Conservation (phyloP, 30 jellyfish, hydroid and myxozoan species). For the Phacellophora camtschatica region DNA sequence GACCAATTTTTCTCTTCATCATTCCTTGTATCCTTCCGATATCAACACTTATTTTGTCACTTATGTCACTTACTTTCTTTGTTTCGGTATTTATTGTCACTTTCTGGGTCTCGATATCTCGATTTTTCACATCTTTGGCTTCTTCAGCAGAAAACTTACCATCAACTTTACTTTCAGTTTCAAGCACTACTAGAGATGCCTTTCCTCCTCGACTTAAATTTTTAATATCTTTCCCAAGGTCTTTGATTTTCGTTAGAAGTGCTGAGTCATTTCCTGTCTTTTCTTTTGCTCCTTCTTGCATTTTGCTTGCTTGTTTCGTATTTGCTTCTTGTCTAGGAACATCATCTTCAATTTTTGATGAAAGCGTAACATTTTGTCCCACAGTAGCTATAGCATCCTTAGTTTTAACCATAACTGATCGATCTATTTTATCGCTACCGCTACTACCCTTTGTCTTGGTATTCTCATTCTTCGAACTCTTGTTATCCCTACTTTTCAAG, state of each 20-base stretch:
- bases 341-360: not conserved
- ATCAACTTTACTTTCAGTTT: not conserved
- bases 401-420: not conserved
- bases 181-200: not conserved
- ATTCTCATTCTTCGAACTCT: not conserved
- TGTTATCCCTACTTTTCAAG: not conserved
- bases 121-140: not conserved
- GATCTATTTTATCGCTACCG: not conserved
- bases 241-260: not conserved
- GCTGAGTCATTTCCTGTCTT: not conserved
- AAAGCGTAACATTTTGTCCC: too few species aligned
- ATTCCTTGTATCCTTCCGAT: not conserved
- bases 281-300: not conserved
- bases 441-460: not conserved
- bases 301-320: not conserved
- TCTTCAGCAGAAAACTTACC: not conserved
- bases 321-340: not conserved
- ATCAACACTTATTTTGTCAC: not conserved
- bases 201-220: not conserved
- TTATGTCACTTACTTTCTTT: not conserved
- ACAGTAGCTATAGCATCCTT: too few species aligned
- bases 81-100: not conserved
- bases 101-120: not conserved
- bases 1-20: not conserved
- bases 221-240: not conserved